Conservation (phyloP, 1,140 invertebrate species). For the Adelges cooleyi region DNA sequence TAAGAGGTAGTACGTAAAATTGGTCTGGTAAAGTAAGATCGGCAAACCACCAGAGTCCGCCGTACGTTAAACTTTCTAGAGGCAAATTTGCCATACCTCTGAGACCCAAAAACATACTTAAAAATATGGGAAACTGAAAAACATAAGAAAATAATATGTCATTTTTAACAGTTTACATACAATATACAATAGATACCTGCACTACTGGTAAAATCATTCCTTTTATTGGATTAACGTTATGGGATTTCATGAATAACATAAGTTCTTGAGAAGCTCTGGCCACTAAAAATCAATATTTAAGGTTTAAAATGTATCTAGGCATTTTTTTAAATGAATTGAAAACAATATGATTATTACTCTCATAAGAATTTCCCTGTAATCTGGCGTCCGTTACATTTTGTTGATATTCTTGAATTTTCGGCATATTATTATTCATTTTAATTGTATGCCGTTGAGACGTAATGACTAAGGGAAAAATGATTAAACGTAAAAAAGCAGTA, state of each 20-base stretch:
- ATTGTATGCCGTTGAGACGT: conserved; percentile 62
- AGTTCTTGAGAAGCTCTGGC: conserved; percentile 60
- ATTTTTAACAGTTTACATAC: conserved; percentile 1
- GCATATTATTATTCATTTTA: conserved; percentile 67
- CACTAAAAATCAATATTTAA: conserved; percentile 39
- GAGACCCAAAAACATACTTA: conserved; percentile 80
- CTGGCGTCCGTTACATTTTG: conserved; percentile 71
- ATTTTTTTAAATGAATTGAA: no score
- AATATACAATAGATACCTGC: conserved; percentile 47
- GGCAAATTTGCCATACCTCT: conserved; percentile 74
- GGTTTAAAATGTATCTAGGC: no score
- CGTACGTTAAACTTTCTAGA: conserved; percentile 72
- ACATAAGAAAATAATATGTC: conserved; percentile 32
- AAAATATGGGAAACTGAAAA: conserved; percentile 67
- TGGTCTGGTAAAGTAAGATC: conserved; percentile 87
- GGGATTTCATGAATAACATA: conserved; percentile 65
- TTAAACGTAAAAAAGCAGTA: conserved; percentile 58
- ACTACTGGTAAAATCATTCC: conserved; percentile 65
- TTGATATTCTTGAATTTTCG: conserved; percentile 66
- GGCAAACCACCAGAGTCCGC: conserved; percentile 86
- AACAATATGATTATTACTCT: conserved; percentile 42
- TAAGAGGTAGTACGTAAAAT: conserved; percentile 71
- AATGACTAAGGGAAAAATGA: conserved; percentile 75
- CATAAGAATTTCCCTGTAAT: conserved; percentile 62
- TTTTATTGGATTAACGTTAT: conserved; percentile 67